These are phyloP conservation scores for Cercocebus atys DNA, from an alignment of 2,113 vertebrate species.

Conservation along the genomic window DNA sequence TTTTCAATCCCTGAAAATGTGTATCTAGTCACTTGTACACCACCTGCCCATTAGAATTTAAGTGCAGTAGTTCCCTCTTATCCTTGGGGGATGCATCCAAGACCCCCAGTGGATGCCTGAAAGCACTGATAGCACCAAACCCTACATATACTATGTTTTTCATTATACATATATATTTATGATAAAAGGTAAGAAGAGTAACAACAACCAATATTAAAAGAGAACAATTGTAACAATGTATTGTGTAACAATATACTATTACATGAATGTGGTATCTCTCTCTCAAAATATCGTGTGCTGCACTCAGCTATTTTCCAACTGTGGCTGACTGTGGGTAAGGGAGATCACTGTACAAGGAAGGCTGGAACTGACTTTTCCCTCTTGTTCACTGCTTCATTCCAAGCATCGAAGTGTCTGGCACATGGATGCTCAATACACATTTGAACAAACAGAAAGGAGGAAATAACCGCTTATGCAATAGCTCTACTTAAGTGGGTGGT, in stretches of 20 bases:
- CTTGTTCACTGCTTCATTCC: neutral
- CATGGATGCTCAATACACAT: neutral
- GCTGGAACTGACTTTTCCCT: neutral
- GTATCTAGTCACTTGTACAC: neutral
- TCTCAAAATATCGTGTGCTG: neutral
- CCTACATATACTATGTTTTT: neutral
- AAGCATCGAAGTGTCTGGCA: neutral
- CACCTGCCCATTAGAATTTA: neutral
- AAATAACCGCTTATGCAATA: neutral
- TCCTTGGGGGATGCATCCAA: neutral
- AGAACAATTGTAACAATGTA: neutral
- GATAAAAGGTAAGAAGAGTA: neutral
- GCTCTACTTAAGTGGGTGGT: neutral
- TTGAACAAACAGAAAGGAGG: neutral
- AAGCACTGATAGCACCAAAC: neutral
- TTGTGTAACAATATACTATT: neutral
- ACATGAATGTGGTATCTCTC: neutral
- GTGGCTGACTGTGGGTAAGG: neutral
- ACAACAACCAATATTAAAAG: neutral
- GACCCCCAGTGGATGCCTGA: neutral
- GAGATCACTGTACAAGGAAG: neutral
- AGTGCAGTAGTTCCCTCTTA: neutral
- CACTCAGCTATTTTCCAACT: neutral
- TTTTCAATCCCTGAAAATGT: neutral
- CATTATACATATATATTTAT: neutral